phyloP scores from a whole-genome alignment of 2,113 vertebrate species.

The Tretioscincus oriximinensis region DNA sequence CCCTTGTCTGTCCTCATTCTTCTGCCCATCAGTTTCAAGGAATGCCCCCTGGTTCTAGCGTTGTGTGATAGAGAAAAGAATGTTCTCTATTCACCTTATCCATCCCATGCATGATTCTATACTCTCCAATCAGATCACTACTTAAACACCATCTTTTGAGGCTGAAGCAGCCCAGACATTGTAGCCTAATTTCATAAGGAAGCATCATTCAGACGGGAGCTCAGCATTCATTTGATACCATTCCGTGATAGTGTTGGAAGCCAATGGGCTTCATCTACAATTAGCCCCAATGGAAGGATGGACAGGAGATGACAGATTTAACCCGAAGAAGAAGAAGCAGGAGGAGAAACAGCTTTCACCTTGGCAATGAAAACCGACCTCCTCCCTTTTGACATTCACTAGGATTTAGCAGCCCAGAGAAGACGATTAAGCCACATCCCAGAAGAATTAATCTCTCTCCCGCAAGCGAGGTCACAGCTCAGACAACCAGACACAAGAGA shows the following conservation, averaged over 20 bases:
- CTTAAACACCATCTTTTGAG: too few relatives aligned
- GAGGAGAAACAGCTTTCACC: background rate
- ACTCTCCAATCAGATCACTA: too few relatives aligned
- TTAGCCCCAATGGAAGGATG: background rate
- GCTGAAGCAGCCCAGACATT: too few relatives aligned
- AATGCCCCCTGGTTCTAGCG: too few relatives aligned
- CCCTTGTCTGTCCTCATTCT: too few relatives aligned
- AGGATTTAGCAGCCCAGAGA: slow-evolving; percentile 1
- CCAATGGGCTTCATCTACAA: too few relatives aligned
- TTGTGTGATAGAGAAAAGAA: too few relatives aligned
- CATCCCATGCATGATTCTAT: too few relatives aligned
- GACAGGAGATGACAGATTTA: background rate
- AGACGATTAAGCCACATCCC: slow-evolving; percentile 20
- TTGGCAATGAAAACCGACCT: background rate
- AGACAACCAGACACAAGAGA: background rate
- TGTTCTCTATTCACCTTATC: too few relatives aligned
- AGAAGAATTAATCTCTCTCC: background rate
- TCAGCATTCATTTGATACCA: background rate
- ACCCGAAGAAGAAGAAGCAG: background rate
- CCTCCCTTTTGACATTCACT: background rate
- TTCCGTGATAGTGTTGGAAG: background rate
- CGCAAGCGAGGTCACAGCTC: background rate
- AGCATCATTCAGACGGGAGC: too few relatives aligned
- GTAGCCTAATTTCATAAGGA: too few relatives aligned
- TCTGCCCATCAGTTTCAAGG: too few relatives aligned